Base-by-base conservation (phyloP, 2,888 invertebrate species). In the Hirudinaria manillensis region DNA sequence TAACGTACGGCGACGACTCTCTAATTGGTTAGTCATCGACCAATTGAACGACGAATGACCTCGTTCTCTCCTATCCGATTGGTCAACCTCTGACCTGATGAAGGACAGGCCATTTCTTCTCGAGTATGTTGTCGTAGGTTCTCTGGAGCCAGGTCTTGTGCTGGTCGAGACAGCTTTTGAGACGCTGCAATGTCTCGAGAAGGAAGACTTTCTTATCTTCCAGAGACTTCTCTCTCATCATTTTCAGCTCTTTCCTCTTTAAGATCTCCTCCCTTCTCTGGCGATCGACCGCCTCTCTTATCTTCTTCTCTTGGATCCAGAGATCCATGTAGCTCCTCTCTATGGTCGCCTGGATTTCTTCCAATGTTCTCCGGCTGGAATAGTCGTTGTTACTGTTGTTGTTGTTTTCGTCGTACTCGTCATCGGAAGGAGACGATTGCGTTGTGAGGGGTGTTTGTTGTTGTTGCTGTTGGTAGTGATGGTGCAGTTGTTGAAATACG, bases 111-210 rank as follows among this genome's bases (percentile, higher is more conserved):
- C 70, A 36, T 38, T 70, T 70, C 10, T 27, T 24, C 27, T 70
- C 36, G 36, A 70, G 70, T 4, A 70, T 45, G 21, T 70, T 38
- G 13, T 34, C 24, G 70, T 70, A 70, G 38, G 45, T 38, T 45
- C 38, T 3, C 70, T 70, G 70, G 45, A 70, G 70, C 70, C 70
- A 70, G 6, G 21, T 34, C 51, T 45, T 34, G 45, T 70, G 70
- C 45, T 70, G 70, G 24, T 34, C 70, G n/a, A 70, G 27, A n/a
- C 38, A 70, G 38, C 21, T 4, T n/a, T 45, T 70, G 36, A 70
- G 70, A 7, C 45, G 70, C 4, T 38, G 32, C n/a, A 70, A 24
- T 6, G 70, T 70, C 7, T 19, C 19, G 24, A 70, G 24, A 10
- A 70, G 70, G n/a, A n/a, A 38, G 36, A 19, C 10, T 38, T 45